Conservation (phyloP, 2,113 vertebrate species). For the Megalops atlanticus region DNA sequence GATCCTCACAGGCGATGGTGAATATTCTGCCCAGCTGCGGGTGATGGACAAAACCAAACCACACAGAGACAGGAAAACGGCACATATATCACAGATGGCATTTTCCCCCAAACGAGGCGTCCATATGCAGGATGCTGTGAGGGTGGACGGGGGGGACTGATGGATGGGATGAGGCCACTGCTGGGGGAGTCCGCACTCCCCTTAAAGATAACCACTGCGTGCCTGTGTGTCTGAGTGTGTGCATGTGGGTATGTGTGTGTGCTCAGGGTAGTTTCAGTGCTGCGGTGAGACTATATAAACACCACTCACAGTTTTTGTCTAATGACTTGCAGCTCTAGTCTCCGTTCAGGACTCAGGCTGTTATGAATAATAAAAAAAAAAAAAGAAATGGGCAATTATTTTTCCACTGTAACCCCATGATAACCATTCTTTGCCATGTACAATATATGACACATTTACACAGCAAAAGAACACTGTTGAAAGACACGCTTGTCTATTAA, state of each 20-base stretch:
- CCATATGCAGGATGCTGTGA: neutral
- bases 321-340: neutral
- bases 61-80: neutral
- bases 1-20: neutral
- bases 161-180: neutral
- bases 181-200: neutral
- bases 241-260: neutral
- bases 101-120: neutral
- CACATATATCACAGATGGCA: neutral
- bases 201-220: neutral
- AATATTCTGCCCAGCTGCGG: neutral
- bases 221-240: neutral
- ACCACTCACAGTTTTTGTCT: neutral
- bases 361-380: no score
- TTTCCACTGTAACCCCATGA: neutral
- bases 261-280: neutral
- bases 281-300: neutral
- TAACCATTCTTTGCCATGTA: neutral
- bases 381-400: neutral
- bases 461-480: neutral
- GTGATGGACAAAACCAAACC: neutral
- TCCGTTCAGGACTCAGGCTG: neutral
- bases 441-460: neutral
- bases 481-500: neutral
- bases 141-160: neutral